These are phyloP conservation scores for Rhogogaster chlorosoma DNA, from an alignment of 2,888 invertebrate species.

Conservation along the genomic window DNA sequence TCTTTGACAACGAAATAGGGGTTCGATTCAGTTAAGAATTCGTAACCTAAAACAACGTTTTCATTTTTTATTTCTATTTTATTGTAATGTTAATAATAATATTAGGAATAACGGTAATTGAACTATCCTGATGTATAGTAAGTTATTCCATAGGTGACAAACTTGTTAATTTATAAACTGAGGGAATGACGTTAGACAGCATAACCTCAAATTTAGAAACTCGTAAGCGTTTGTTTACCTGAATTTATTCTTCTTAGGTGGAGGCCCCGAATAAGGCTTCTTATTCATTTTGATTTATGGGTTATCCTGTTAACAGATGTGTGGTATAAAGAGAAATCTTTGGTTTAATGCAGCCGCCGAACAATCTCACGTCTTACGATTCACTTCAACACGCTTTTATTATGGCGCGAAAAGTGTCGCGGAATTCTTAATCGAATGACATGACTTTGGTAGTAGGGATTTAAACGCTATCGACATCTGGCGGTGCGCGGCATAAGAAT, in stretches of 20 bases:
- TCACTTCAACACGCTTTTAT: neutral
- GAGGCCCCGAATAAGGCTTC: slow-evolving; percentile 55
- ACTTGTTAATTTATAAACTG: neutral
- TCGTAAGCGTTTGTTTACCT: slow-evolving; percentile 52
- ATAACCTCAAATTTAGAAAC: slow-evolving; percentile 13
- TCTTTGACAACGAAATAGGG: neutral
- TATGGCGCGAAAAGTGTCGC: slow-evolving; percentile 17
- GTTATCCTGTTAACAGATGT: neutral
- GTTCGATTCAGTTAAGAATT: neutral
- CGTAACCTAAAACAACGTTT: neutral
- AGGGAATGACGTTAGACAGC: slow-evolving; percentile 41
- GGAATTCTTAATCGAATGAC: neutral
- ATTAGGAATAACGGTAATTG: neutral
- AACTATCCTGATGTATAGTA: neutral
- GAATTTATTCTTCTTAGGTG: slow-evolving; percentile 62
- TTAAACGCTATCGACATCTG: neutral
- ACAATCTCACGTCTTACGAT: neutral
- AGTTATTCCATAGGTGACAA: neutral
- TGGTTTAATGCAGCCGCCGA: neutral
- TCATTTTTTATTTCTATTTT: neutral
- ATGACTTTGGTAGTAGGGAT: neutral
- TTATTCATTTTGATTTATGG: slow-evolving; percentile 56
- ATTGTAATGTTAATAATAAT: neutral
- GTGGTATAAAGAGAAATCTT: neutral
- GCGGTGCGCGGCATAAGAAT: neutral